Evolutionary conservation across 2,888 invertebrate species (phyloP), one percentile per base, ranked within the genome.

Genomic region (Chirona hameri): DNA sequence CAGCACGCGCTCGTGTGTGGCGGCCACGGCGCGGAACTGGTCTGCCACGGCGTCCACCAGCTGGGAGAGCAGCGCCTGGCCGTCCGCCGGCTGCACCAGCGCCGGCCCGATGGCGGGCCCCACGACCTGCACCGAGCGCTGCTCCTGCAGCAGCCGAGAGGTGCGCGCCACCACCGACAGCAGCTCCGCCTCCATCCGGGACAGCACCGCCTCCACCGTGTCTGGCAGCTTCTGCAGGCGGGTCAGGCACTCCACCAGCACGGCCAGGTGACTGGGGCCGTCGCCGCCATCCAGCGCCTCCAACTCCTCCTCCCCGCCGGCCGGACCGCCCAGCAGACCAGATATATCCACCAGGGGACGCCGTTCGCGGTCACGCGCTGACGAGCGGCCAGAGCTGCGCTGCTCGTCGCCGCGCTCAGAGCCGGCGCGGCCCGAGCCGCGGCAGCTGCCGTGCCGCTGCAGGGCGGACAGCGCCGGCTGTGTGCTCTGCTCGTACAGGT

Each of bases 171-270:
- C 79, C 48, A 79, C 48, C 15, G 48, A 21, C 46, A 52, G 46
- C 27, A 79, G 79, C 52, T 79, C 48, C 4, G 27, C 48, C 27
- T 52, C 79, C 48, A 79, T 79, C 48, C 69, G 29, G 24, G 57
- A 31, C 46, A 83, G 84, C 85, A 87, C 86, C 87, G 93, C 94
- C 90, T 96, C 95, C 65, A 96, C 91, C 39, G 95, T 94, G 86
- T 95, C 95, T 82, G 94, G 93, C 86, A 97, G 90, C 88, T 94
- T 95, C 82, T 93, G 93, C 84, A 97, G 89, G 83, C 94, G 91
- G 24, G 93, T 94, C 82, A 97, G 91, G 84, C 96, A 96, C 87
- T 97, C 95, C 0, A 96, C 92, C 79, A 96, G 91, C 86, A 89
- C 88, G 86, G 94, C 93, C 87, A 96, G 92, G 84, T 93, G 93